phyloP scores from a whole-genome alignment of 2,797 vertebrate genomes.

The Delichon dasypus region DNA sequence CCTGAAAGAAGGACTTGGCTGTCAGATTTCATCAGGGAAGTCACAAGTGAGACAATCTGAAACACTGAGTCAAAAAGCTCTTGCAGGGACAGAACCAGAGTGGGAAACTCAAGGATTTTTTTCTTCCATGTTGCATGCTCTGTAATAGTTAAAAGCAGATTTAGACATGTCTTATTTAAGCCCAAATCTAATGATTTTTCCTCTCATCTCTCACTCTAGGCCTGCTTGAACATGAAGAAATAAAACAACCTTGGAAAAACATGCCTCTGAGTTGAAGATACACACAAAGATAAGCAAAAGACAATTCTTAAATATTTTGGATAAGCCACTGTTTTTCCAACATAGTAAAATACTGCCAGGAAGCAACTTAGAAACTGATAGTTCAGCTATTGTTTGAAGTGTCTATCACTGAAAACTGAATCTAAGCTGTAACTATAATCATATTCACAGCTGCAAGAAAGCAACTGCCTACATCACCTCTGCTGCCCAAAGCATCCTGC shows the following conservation, averaged over 20 bases:
- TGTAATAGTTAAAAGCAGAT: background rate
- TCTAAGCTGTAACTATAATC: background rate
- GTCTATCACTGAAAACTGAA: background rate
- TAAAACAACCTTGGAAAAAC: background rate
- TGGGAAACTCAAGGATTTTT: background rate
- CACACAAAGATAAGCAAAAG: background rate
- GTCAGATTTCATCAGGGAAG: background rate
- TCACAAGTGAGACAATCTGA: background rate
- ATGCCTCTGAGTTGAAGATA: background rate
- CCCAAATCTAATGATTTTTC: background rate
- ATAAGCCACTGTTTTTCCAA: background rate
- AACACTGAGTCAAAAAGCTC: background rate
- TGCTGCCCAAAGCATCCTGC: background rate
- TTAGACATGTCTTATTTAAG: background rate
- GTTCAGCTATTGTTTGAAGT: background rate
- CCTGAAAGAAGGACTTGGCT: background rate
- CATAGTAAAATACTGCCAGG: background rate
- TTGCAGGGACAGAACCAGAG: background rate
- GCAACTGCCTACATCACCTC: background rate
- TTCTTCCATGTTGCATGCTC: background rate
- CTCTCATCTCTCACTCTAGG: background rate
- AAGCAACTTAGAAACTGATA: background rate
- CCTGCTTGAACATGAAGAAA: background rate
- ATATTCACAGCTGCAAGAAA: background rate
- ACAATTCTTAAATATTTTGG: background rate